These are phyloP conservation scores for Morpho deidamia DNA, from an alignment of 2,888 invertebrate genomes.

Conservation along the genomic window DNA sequence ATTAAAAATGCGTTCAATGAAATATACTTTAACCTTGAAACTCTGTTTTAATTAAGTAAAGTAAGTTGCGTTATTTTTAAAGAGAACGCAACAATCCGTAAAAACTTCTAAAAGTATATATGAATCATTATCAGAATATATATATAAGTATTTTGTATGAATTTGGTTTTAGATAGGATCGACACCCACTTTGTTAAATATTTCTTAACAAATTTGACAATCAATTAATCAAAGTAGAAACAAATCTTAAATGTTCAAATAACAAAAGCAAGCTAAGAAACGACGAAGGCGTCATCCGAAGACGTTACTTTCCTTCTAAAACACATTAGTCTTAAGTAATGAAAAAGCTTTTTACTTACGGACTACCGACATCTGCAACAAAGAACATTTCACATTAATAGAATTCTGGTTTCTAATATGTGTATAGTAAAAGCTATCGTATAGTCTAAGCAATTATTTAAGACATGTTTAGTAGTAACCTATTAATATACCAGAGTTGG, in stretches of 20 bases:
- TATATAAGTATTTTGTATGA: too few relatives aligned
- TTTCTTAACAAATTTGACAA: background rate
- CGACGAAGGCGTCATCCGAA: background rate
- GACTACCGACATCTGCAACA: constrained; percentile 1
- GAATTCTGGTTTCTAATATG: background rate
- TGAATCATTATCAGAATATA: too few relatives aligned
- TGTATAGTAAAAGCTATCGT: background rate
- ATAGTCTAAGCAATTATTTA: too few relatives aligned
- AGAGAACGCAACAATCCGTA: too few relatives aligned
- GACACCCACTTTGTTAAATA: background rate
- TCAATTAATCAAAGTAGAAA: background rate
- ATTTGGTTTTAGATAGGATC: too few relatives aligned
- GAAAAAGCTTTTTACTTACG: constrained; percentile 5
- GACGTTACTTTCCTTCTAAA: constrained; percentile 2
- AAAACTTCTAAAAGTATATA: too few relatives aligned
- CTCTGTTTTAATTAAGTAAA: too few relatives aligned
- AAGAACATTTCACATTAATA: constrained; percentile 1
- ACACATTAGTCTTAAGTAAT: constrained; percentile 9
- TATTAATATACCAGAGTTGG: too few relatives aligned
- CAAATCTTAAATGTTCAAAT: background rate
- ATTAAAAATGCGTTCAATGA: too few relatives aligned
- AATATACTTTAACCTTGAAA: too few relatives aligned
- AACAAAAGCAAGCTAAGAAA: background rate
- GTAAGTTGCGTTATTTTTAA: too few relatives aligned
- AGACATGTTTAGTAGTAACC: too few relatives aligned